These are phyloP conservation scores for Sinhomidia bicolor DNA, from an alignment of 2,888 invertebrate genomes.

Conservation along the genomic window DNA sequence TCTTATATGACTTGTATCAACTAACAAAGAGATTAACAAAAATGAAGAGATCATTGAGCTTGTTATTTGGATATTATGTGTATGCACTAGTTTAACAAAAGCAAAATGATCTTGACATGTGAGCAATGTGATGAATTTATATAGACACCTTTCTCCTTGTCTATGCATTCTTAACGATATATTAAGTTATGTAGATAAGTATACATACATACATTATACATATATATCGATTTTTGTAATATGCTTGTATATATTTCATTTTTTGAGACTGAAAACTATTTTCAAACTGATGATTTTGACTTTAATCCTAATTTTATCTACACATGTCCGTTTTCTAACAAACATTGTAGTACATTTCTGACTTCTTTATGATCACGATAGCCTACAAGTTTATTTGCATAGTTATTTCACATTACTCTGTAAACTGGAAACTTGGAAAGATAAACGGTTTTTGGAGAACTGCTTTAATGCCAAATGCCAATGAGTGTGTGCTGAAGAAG, in stretches of 20 bases:
- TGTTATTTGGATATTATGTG: background rate
- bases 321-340: constrained; percentile 36
- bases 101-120: background rate
- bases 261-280: background rate
- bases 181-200: background rate
- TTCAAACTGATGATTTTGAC: background rate
- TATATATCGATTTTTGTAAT: too few species aligned
- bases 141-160: constrained; percentile 54
- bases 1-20: background rate
- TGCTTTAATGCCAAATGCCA: too few species aligned
- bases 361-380: background rate
- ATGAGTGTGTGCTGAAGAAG: too few species aligned
- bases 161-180: background rate
- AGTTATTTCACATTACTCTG: too few species aligned
- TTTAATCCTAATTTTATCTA: too few species aligned
- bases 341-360: constrained; percentile 1
- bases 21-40: background rate
- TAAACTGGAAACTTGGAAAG: too few species aligned
- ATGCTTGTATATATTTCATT: too few species aligned
- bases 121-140: constrained; percentile 61
- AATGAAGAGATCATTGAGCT: background rate
- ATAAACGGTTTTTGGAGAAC: too few species aligned
- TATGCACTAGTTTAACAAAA: background rate
- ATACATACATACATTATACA: too few species aligned
- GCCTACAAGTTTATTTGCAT: too few species aligned